Base-by-base conservation (phyloP, 1,140 invertebrate genomes). In the Thaumatotibia leucotreta region DNA sequence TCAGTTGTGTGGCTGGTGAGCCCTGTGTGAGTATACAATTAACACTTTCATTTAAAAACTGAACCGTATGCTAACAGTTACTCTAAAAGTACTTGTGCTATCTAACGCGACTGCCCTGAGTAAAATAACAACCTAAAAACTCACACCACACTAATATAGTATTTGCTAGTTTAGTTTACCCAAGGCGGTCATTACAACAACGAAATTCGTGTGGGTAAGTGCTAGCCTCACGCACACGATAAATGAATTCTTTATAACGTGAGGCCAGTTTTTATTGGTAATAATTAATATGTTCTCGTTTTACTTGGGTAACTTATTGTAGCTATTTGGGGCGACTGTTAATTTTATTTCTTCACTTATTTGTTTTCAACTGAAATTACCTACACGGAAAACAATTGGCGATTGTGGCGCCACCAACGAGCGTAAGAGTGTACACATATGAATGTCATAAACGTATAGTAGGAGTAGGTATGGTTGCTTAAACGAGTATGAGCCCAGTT, bases 141-240 rank as follows among this genome's bases (percentile, higher is more conserved):
- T 77, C 76, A 82, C 75, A 75, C 54, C 73, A 67, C 75, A 68
- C 69, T 77, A 77, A 74, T 74, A 64, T 70, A 65, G 69, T 83
- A 82, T 82, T 79, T 75, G 73, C 67, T 76, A 72, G 72, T 76
- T 79, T 76, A 72, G 72, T 76, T 79, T 76, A 73, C 76, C 77
- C 74, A 67, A 49, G 68, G 69, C 66, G 66, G 68, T 65, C 73
- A 73, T 82, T 82, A 77, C 74, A 76, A 75, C 74, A 78, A 76
- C 75, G 73, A 84, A 83, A 80, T 77, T 68, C 68, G 63, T 74
- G 64, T 66, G 33, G 49, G 63, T 70, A 74, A 72, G 70, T 65
- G 64, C 62, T 32, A 35, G 61, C 39, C 66, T 39, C 73, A 79
- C 78, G 73, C 75, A 72, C 63, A 35, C 63, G 3, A 20, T 49